These are phyloP conservation scores for Dioctria rufipes DNA, from an alignment of 2,888 invertebrate genomes.

Conservation along the genomic window DNA sequence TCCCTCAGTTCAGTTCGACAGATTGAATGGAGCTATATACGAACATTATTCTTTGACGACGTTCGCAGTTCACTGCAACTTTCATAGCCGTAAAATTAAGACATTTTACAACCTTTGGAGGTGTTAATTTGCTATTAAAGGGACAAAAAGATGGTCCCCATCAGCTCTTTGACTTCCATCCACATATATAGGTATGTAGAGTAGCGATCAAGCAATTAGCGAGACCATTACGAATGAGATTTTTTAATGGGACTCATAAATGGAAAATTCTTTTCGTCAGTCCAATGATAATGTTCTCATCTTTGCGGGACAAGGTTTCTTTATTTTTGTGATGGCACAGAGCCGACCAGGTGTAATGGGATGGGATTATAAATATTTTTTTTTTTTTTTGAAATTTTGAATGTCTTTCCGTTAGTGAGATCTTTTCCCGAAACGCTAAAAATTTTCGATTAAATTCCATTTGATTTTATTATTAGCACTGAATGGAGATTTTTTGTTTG, in stretches of 20 bases:
- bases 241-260: constrained; percentile 40
- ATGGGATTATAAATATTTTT: constrained; percentile 32
- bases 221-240: constrained; percentile 46
- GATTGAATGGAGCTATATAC: background rate
- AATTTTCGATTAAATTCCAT: constrained; percentile 24
- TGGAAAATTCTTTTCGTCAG: constrained; percentile 17
- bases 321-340: background rate
- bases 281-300: background rate
- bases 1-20: constrained; percentile 22
- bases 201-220: constrained; percentile 50
- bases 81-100: constrained; percentile 56
- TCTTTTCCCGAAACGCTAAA: constrained; percentile 35
- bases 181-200: background rate
- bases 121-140: constrained; percentile 55
- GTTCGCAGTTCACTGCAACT: constrained; percentile 39
- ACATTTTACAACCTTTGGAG: constrained; percentile 53
- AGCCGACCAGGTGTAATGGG: constrained; percentile 24
- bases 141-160: constrained; percentile 32
- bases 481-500: background rate
- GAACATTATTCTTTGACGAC: constrained; percentile 16
- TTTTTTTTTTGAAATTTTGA: constrained; percentile 1
- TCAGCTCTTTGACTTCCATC: background rate
- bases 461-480: constrained; percentile 44
- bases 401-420: background rate
- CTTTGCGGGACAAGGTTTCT: background rate